phyloP scores from a whole-genome alignment of 2,797 vertebrate species.

The Acanthurus tractus region DNA sequence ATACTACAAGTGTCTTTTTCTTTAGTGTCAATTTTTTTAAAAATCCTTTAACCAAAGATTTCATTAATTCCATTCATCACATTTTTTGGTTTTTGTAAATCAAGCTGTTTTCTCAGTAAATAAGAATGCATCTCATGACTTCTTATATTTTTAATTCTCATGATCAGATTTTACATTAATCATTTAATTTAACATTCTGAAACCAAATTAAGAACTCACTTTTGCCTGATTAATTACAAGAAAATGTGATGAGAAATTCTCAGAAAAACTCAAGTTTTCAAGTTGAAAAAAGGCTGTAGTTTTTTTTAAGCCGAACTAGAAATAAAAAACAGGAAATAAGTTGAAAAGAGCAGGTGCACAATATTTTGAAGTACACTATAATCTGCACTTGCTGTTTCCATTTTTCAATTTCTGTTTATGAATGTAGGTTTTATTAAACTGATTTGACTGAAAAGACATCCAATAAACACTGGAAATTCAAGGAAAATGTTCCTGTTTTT shows the following conservation, averaged over 20 bases:
- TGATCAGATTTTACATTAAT: not conserved
- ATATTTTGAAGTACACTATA: slow-evolving; percentile 6
- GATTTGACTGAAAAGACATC: not conserved
- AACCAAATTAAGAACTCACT: not conserved
- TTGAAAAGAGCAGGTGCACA: slow-evolving; percentile 45
- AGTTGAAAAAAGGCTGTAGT: slow-evolving; percentile 9
- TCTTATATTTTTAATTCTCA: not conserved
- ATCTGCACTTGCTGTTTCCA: slow-evolving; percentile 27
- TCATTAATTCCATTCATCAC: not conserved
- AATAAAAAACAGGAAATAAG: slow-evolving; percentile 7
- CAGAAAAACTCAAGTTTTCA: not conserved
- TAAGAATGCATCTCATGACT: not conserved
- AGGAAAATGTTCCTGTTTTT: slow-evolving; percentile 2
- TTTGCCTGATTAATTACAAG: not conserved
- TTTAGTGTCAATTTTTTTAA: not conserved
- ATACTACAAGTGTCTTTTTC: not conserved
- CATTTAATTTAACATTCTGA: too few relatives aligned
- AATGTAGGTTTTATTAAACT: not conserved
- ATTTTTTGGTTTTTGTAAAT: not conserved
- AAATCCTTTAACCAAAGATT: not conserved
- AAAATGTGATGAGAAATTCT: slow-evolving; percentile 1
- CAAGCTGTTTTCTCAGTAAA: not conserved
- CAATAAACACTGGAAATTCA: not conserved
- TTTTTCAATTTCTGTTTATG: not conserved
- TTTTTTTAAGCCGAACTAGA: not conserved